Evolutionary conservation across 2,797 vertebrate species (phyloP).

Genomic region (Nothura maculosa): DNA sequence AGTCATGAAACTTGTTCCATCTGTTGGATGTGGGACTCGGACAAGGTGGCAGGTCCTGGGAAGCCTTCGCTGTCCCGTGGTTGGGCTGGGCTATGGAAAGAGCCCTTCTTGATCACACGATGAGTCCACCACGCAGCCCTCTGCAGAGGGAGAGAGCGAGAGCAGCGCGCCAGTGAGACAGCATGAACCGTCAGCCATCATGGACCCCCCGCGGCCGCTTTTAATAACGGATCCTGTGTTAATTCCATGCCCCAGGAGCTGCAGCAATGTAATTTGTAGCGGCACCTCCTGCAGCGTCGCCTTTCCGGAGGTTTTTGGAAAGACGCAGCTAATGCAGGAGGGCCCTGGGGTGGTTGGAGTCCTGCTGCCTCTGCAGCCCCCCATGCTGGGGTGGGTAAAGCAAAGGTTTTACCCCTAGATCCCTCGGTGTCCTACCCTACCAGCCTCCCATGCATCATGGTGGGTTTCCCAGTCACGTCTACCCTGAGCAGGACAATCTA

Average conservation of each 20-base stretch:
- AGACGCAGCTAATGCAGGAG: fast-evolving
- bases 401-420: too few species aligned
- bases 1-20: fast-evolving
- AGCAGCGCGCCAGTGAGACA: fast-evolving
- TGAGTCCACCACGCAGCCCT: conserved; percentile 67
- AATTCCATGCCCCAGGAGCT: fast-evolving
- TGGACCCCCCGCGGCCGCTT: fast-evolving
- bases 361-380: fast-evolving
- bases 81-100: background rate
- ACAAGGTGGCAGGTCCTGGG: background rate
- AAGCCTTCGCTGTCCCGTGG: fast-evolving
- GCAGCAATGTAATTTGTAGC: fast-evolving
- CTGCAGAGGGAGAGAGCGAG: background rate
- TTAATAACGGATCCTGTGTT: fast-evolving
- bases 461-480: background rate
- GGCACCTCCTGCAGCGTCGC: fast-evolving
- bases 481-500: fast-evolving
- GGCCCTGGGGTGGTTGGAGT: fast-evolving
- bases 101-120: conserved; percentile 69
- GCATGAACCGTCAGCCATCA: fast-evolving
- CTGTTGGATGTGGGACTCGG: fast-evolving
- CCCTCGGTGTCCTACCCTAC: background rate
- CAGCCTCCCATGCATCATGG: too few species aligned
- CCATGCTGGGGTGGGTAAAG: background rate
- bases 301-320: background rate